Percentiles rank a stretch among this genome's conserved stretches.
phyloP scores from a whole-genome alignment of 2,113 vertebrate genomes.

The Aldabrachelys gigantea region DNA sequence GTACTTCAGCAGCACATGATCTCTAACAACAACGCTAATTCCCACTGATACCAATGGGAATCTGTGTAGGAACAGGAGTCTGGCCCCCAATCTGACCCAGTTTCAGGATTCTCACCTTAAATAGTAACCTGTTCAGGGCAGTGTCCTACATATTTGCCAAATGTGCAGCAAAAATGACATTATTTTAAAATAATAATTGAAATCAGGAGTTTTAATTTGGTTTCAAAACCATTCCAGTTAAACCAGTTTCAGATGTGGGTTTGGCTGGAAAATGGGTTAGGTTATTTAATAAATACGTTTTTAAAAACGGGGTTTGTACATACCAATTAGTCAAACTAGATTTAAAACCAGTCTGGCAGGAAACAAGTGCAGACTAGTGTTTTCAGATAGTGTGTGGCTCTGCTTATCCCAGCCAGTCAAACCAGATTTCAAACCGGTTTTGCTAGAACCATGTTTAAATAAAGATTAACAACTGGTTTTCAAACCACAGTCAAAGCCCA shows the following conservation, averaged over 20 bases:
- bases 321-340: neutral
- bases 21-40: constrained; percentile 46
- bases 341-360: constrained; percentile 49
- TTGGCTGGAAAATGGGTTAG: constrained; percentile 9
- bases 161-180: neutral
- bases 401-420: neutral
- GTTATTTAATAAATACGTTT: neutral
- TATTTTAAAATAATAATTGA: neutral
- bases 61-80: neutral
- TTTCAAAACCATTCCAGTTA: neutral
- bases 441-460: constrained; percentile 19
- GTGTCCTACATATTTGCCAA: neutral
- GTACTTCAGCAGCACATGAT: neutral
- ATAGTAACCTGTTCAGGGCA: neutral
- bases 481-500: constrained; percentile 13
- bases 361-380: constrained; percentile 14
- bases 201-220: neutral
- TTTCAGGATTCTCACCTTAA: neutral
- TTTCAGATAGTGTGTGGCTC: neutral
- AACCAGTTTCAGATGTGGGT: neutral
- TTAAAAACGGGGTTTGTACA: neutral
- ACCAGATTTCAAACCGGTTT: constrained; percentile 28
- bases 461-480: constrained; percentile 27
- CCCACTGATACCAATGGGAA: constrained; percentile 49
- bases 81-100: neutral